Evolutionary conservation across 2,113 vertebrate species (phyloP).

Genomic region (Chloroceryle aenea): DNA sequence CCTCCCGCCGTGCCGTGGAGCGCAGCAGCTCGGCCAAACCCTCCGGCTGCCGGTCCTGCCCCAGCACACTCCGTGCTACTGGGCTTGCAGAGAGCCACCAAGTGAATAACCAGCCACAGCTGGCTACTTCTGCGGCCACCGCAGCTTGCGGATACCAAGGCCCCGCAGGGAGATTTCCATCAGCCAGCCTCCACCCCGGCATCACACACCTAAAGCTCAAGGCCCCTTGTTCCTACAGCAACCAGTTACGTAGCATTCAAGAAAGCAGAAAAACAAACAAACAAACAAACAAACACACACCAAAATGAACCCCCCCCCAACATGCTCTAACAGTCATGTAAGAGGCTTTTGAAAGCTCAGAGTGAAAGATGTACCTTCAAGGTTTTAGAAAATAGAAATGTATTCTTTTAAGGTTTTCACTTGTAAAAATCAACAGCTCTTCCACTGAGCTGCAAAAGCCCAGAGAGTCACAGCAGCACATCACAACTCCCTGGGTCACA

Average conservation of each 20-base stretch:
- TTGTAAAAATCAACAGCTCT: background rate
- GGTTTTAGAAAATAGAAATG: background rate
- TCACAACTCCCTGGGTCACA: background rate
- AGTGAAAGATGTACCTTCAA: background rate
- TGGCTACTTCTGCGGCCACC: background rate
- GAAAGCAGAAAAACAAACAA: background rate
- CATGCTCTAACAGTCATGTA: fast-evolving
- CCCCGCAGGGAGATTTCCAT: background rate
- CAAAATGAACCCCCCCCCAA: no score
- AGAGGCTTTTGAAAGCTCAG: background rate
- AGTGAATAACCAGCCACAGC: fast-evolving
- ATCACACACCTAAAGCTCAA: background rate
- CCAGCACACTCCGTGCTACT: no score
- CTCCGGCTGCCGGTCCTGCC: no score
- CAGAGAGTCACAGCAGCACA: background rate
- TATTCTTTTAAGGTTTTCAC: background rate
- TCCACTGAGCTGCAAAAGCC: background rate
- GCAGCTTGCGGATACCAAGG: background rate
- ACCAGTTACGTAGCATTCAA: background rate
- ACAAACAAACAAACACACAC: no score
- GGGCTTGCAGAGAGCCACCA: background rate
- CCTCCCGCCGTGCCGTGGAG: no score
- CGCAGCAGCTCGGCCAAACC: no score
- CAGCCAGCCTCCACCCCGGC: background rate
- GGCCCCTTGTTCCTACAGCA: background rate